phyloP scores from a whole-genome alignment of 2,797 vertebrate species.

The Typhlichthys eigenmanni region DNA sequence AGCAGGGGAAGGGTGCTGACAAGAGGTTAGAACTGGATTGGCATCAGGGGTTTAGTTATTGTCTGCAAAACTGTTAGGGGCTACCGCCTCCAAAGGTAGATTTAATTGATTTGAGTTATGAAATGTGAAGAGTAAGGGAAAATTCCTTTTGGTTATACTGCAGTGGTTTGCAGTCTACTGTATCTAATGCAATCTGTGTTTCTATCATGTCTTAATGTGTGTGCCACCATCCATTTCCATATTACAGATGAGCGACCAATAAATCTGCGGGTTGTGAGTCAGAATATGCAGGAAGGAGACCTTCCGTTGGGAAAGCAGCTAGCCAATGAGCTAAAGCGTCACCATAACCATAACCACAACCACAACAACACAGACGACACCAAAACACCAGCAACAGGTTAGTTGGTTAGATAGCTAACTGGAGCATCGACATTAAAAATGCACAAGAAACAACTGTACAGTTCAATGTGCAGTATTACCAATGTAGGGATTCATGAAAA shows the following conservation, averaged over 20 bases:
- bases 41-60: too few species aligned
- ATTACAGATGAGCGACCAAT: slow-evolving; percentile 87
- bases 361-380: slow-evolving; percentile 73
- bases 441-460: too few species aligned
- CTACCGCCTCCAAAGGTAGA: too few species aligned
- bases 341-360: slow-evolving; percentile 79
- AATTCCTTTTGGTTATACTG: neutral
- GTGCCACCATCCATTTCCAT: neutral
- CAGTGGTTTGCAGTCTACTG: neutral
- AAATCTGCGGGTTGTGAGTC: slow-evolving; percentile 87
- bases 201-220: slow-evolving; percentile 3
- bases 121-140: neutral
- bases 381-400: slow-evolving; percentile 86
- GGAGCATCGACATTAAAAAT: neutral
- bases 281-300: slow-evolving; percentile 84
- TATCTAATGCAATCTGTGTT: neutral
- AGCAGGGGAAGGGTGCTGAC: too few species aligned
- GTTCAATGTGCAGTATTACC: too few species aligned
- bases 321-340: slow-evolving; percentile 88
- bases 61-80: too few species aligned
- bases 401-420: neutral
- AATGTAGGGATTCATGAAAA: too few species aligned
- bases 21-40: too few species aligned
- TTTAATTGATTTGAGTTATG: neutral
- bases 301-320: slow-evolving; percentile 86